Evolutionary conservation across 1,140 invertebrate species (phyloP), one percentile per base, ranked within the genome.

Genomic region (Pectinophora gossypiella): DNA sequence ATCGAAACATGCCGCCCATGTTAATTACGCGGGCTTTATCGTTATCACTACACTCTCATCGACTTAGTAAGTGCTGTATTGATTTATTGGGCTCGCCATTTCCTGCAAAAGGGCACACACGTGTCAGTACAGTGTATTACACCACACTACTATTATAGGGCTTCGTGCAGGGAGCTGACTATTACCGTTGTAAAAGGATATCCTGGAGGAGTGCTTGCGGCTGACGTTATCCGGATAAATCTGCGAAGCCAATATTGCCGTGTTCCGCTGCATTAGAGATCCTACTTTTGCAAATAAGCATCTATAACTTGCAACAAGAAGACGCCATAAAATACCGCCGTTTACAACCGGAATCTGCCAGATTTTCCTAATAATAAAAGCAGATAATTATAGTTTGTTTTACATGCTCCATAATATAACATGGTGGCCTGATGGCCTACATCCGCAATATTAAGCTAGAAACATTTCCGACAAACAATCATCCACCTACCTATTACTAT

Each of bases 401-500:
- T n/a, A n/a, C n/a, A n/a, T n/a, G n/a, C n/a, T n/a, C n/a, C n/a
- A n/a, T n/a, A n/a, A n/a, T n/a, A n/a, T 72, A 64, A 68, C 63
- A 68, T 72, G 61, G 53, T 56, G 67, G 56, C 67, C 66, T 56
- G 63, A 60, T 67, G 78, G 79, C 76, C 72, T 70, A 77, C 61
- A 73, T 81, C 60, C 55, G 59, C 56, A 3, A 23, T n/a, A 32
- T n/a, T n/a, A n/a, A n/a, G n/a, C n/a, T n/a, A n/a, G n/a, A n/a
- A n/a, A n/a, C n/a, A n/a, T n/a, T n/a, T n/a, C n/a, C n/a, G n/a
- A n/a, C n/a, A n/a, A n/a, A n/a, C n/a, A n/a, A n/a, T n/a, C n/a
- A n/a, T n/a, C n/a, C n/a, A n/a, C n/a, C n/a, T n/a, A n/a, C n/a
- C n/a, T n/a, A n/a, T n/a, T n/a, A n/a, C n/a, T n/a, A n/a, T n/a